These are phyloP conservation scores for Picathartes gymnocephalus DNA, from an alignment of 2,113 vertebrate species.

Conservation along the genomic window DNA sequence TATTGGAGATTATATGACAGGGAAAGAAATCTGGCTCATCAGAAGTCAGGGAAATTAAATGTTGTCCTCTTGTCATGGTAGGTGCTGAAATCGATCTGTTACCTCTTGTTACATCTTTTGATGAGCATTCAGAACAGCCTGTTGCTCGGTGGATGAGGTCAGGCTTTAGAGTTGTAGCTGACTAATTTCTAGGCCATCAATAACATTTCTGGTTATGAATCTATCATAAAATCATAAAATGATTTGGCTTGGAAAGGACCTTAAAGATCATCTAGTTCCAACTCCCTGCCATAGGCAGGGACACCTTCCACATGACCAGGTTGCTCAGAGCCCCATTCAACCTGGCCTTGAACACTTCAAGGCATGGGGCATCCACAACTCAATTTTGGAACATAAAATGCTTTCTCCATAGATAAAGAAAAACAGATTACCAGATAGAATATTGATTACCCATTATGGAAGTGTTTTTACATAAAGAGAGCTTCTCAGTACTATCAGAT, in stretches of 20 bases:
- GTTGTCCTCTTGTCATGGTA: not conserved
- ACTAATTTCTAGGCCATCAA: not conserved
- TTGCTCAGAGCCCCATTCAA: not conserved
- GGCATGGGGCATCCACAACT: not conserved
- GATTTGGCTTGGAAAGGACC: not conserved
- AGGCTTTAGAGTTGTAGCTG: not conserved
- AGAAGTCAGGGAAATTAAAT: not conserved
- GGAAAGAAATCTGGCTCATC: slow-evolving; percentile 1
- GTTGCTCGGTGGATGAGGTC: not conserved
- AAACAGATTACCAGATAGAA: not conserved
- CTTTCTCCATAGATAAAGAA: not conserved
- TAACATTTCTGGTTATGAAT: not conserved
- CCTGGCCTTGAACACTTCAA: not conserved
- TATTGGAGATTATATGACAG: slow-evolving; percentile 22
- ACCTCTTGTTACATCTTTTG: not conserved
- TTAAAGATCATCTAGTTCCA: not conserved
- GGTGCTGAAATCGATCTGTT: not conserved
- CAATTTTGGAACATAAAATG: not conserved
- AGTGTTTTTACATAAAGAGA: not conserved
- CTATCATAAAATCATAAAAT: not conserved
- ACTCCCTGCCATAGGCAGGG: not conserved
- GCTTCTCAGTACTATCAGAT: not conserved
- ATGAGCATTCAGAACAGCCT: not conserved
- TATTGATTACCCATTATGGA: not conserved
- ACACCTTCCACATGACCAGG: not conserved